Conservation (phyloP, 2,888 invertebrate genomes). For the Margaritifera margaritifera region DNA sequence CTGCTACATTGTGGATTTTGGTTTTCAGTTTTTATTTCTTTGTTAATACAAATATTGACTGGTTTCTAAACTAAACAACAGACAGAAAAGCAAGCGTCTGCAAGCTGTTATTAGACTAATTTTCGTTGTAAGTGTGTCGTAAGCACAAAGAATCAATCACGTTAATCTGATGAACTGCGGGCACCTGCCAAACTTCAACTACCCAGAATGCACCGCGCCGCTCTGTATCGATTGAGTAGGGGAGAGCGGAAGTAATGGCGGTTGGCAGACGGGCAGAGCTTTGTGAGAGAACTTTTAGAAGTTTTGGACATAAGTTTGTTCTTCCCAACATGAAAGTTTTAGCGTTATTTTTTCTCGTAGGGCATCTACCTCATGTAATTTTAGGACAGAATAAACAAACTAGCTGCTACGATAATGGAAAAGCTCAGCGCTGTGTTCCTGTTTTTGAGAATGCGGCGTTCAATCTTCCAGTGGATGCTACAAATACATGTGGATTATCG, state of each 20-base stretch:
- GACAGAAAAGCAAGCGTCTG: too few relatives aligned
- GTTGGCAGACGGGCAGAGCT: slow-evolving; percentile 15
- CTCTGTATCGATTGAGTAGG: slow-evolving; percentile 34
- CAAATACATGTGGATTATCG: slow-evolving; percentile 94
- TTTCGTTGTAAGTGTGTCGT: background rate
- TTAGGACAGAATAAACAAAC: slow-evolving; percentile 25
- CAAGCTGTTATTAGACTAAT: background rate
- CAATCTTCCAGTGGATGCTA: slow-evolving; percentile 89
- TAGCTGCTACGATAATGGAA: slow-evolving; percentile 70
- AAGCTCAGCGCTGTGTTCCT: slow-evolving; percentile 89
- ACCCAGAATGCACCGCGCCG: slow-evolving; percentile 43
- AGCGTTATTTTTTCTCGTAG: slow-evolving; percentile 23
- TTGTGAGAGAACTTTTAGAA: slow-evolving; percentile 27
- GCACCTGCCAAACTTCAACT: slow-evolving; percentile 4
- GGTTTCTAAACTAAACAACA: too few relatives aligned
- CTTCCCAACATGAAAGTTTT: slow-evolving; percentile 32
- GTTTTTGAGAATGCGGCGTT: slow-evolving; percentile 98
- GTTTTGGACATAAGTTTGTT: slow-evolving; percentile 17
- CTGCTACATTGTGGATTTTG: too few relatives aligned
- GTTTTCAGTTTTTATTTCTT: too few relatives aligned
- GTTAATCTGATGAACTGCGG: background rate
- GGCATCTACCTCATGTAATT: slow-evolving; percentile 43
- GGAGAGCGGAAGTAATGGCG: slow-evolving; percentile 39
- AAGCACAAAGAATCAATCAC: background rate
- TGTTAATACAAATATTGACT: too few relatives aligned